Evolutionary conservation across 2,888 invertebrate species (phyloP), one percentile per base, ranked within the genome.

Genomic region (Cerceris ruficornis): DNA sequence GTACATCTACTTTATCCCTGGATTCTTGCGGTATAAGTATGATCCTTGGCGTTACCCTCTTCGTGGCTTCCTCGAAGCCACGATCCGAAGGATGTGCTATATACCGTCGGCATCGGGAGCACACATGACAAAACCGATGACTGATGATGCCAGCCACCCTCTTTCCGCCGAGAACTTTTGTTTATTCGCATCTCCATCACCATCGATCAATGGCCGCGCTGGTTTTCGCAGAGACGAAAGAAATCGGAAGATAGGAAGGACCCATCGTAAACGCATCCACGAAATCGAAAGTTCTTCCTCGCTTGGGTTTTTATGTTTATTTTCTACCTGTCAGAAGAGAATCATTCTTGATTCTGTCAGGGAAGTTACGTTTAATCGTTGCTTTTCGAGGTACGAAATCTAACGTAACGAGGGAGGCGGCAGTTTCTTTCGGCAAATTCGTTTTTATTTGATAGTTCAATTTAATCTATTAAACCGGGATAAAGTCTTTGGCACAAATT

Each of bases 71-170:
- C 59, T 46, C 28, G 69, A 61, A 70, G 69, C 71, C 73, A 75
- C 77, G 67, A 73, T 73, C 64, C 75, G 71, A 65, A 65, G 54
- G 72, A 80, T 72, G 68, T 68, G 61, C 60, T 61, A 75, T 75
- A 77, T 65, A 71, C 59, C 61, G 73, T 66, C 74, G 58, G 73
- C 69, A 82, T 83, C 81, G 73, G 80, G 66, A 80, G 67, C 84
- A 87, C 86, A 84, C 84, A 86, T 86, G 88, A 88, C 88, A 89
- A 86, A 85, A 79, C 82, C 84, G 83, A 89, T 89, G 89, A 89
- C 88, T 87, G 89, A 89, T 89, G 88, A 85, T 81, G 73, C 81
- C 72, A 59, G 73, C 78, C 77, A 78, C 80, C 83, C 79, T 79
- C 80, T 76, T 79, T 55, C 62, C 14, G 57, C 77, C 65, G 72